Evolutionary conservation across 2,113 vertebrate genomes (phyloP), one percentile per base, ranked within the genome.

Genomic region (Eidolon helvum): DNA sequence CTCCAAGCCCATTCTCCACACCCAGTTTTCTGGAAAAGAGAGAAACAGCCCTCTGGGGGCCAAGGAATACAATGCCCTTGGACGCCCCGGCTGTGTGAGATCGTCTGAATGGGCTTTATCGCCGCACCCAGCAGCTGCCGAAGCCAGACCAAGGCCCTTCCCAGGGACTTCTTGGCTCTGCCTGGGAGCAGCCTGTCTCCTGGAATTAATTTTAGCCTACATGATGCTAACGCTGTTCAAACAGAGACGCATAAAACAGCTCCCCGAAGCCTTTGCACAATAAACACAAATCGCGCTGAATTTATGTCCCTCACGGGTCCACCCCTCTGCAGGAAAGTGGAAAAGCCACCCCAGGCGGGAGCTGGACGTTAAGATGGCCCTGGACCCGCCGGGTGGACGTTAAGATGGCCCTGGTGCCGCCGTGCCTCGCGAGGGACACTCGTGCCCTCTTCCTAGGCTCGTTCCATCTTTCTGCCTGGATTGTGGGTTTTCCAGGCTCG

Each of bases 181-280:
- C 96, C 95, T 96, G 72, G 88, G 96, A 97, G 97, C 98, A 94
- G 97, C 94, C 97, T 14, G 95, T 98, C 95, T 98, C 79, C 80
- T 92, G 97, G 98, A 98, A 98, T 98, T 98, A 96, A 98, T 98
- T 98, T 98, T 93, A 96, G 97, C 82, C 95, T 53, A 89, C 97
- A 94, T 95, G 95, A 97, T 97, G 97, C 89, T 97, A 82, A 92
- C 93, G 68, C 95, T 68, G 55, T 96, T 97, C 97, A 98, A 98
- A 97, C 97, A 98, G 98, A 98, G 98, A 98, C 98, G 69, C 90
- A 98, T 98, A 98, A 98, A 99, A 97, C 68, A 21, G 71, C 93
- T 79, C 96, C 97, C 98, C 96, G 88, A 78, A 98, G 95, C 94
- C 92, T 95, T 96, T 10, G 61, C 38, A 16, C 97, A 95, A 94